Conservation (phyloP, 2,888 invertebrate species). For the Temnothorax rugatulus region DNA sequence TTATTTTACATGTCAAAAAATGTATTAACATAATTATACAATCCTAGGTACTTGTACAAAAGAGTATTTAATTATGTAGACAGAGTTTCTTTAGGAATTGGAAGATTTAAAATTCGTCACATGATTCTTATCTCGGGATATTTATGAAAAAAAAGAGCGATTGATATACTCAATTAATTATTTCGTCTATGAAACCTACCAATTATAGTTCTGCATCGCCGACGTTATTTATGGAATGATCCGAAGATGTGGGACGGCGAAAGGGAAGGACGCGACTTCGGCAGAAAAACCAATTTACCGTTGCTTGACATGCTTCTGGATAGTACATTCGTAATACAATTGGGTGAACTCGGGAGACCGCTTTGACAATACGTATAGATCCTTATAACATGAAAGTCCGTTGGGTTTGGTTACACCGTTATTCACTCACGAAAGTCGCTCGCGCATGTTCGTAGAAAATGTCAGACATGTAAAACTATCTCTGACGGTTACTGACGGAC, state of each 20-base stretch:
- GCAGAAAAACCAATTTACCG: slow-evolving; percentile 62
- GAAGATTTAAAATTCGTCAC: not conserved
- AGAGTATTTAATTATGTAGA: not conserved
- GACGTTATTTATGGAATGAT: slow-evolving; percentile 25
- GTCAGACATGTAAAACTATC: not conserved
- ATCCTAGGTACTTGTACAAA: not conserved
- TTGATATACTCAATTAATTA: not conserved
- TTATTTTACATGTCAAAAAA: not conserved
- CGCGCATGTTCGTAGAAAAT: not conserved
- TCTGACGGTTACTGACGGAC: not conserved
- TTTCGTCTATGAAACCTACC: not conserved
- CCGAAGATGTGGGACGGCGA: slow-evolving; percentile 33
- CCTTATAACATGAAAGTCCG: not conserved
- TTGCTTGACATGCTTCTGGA: slow-evolving; percentile 67
- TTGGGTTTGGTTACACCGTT: slow-evolving; percentile 39
- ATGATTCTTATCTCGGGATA: not conserved
- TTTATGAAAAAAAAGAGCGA: not conserved
- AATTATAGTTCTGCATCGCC: not conserved
- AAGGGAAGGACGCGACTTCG: slow-evolving; percentile 36
- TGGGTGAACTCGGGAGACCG: not conserved
- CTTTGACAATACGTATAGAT: slow-evolving; percentile 18
- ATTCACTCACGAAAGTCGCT: slow-evolving; percentile 12
- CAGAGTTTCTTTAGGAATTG: not conserved
- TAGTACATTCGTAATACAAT: slow-evolving; percentile 49
- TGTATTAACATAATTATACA: not conserved